Base-by-base conservation (phyloP, 2,888 invertebrate species). In the Dryadula phaetusa region DNA sequence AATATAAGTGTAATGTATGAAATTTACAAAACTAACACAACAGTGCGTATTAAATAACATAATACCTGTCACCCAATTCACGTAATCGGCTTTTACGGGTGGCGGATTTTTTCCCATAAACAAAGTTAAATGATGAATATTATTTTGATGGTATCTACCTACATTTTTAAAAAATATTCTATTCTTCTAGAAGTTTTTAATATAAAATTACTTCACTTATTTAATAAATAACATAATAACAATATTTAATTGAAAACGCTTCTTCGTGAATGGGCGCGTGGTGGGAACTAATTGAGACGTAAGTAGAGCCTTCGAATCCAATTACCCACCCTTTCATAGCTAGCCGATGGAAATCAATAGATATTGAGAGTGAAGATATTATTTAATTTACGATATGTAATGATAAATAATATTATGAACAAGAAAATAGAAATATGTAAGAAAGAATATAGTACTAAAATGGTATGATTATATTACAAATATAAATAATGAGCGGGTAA, bases 71-170 rank as follows among this genome's bases (percentile, higher is more conserved):
- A 46, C 46, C 52, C 46, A 65, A 60, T 68, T 53, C 53, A 64
- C 53, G 49, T 73, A 74, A 75, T 72, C 54, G 69, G 75, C 70
- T 75, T 72, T 62, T 25, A 62, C 37, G 40, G 54, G 67, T 74
- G 71, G 72, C 61, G 60, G 62, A 64, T 74, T 1, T 54, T 20
- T 54, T 20, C 14, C 12, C 54, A 18, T 54, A 37, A 54, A 54
- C 22, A 37, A 54, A 46, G 22, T 37, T 1, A 46, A 46, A 46
- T 46, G 18, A 46, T 3, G 12, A 46, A 46, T 5, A 46, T 46
- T 10, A 20, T 46, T 46, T 10, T 44, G 37, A 37, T 37, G 37
- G 12, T 37, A 37, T 12, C 16, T 42, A 16, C 6, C 6, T 42
- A 16, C 2, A 16, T 42, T n/a, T 6, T 16, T 16, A 6, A 42